These are phyloP conservation scores for Podocnemis expansa DNA, from an alignment of 2,113 vertebrate genomes.

Conservation along the genomic window DNA sequence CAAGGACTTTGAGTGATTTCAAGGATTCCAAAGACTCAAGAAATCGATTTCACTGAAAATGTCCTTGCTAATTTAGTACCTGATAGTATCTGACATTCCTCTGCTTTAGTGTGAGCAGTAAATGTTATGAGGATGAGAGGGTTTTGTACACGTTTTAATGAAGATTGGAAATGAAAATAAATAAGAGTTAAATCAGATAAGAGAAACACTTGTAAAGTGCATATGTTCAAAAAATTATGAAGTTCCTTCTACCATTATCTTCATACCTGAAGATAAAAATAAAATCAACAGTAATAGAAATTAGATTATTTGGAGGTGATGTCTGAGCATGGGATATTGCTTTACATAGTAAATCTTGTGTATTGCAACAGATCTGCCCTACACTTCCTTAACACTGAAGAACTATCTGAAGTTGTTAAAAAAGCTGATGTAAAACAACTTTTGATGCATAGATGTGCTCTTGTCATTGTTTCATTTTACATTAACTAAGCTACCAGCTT, in stretches of 20 bases:
- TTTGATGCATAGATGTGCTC: background rate
- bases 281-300: slow-evolving; percentile 17
- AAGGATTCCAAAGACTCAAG: slow-evolving; percentile 76
- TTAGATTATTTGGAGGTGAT: background rate
- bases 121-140: slow-evolving; percentile 19
- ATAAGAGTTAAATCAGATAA: slow-evolving; percentile 36
- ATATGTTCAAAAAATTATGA: slow-evolving; percentile 28
- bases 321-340: background rate
- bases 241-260: background rate
- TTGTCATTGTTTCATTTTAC: slow-evolving; percentile 21
- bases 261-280: slow-evolving; percentile 28
- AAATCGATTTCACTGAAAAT: slow-evolving; percentile 85
- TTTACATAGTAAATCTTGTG: background rate
- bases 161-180: slow-evolving; percentile 50
- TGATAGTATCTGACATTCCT: slow-evolving; percentile 71
- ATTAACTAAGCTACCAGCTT: slow-evolving; percentile 32
- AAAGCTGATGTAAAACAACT: slow-evolving; percentile 19
- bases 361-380: background rate
- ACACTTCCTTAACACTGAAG: background rate
- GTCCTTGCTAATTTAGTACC: slow-evolving; percentile 78
- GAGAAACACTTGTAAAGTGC: slow-evolving; percentile 30
- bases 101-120: slow-evolving; percentile 28
- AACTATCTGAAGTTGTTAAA: background rate
- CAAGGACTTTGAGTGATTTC: slow-evolving; percentile 78
- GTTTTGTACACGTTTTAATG: background rate